phyloP scores from a whole-genome alignment of 1,140 invertebrate species.

The Alviniconcha marisindica region DNA sequence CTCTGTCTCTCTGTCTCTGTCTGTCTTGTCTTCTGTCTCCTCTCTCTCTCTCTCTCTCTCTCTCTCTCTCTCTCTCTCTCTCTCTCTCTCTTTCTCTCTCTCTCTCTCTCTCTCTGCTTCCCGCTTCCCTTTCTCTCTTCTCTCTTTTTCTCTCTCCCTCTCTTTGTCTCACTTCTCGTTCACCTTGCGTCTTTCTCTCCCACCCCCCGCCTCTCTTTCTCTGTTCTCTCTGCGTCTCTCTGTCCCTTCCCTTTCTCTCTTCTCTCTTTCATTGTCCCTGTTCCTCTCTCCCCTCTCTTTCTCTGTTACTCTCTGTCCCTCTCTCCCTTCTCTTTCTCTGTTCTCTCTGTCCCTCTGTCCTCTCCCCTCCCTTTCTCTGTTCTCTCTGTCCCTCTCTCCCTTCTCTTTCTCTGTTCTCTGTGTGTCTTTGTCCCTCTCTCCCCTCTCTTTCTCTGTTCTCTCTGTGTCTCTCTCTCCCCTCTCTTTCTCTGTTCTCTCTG shows the following conservation, averaged over 20 bases:
- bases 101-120: constrained; percentile 12
- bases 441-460: neutral
- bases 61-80: constrained; percentile 1
- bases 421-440: neutral
- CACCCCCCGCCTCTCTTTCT: neutral
- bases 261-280: neutral
- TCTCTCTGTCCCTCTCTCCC: neutral
- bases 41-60: neutral
- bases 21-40: neutral
- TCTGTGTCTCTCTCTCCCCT: neutral
- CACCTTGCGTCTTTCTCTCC: neutral
- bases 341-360: neutral
- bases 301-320: neutral
- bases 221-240: neutral
- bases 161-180: neutral
- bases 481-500: neutral
- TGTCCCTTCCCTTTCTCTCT: neutral
- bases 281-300: neutral
- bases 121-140: neutral
- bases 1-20: neutral
- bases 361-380: neutral
- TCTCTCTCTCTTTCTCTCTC: neutral
- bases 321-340: neutral
- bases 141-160: constrained; percentile 10
- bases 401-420: neutral